These are phyloP conservation scores for Ianthella basta DNA, from an alignment of 37 sponge, comb jelly and placozoan species.

Conservation along the genomic window DNA sequence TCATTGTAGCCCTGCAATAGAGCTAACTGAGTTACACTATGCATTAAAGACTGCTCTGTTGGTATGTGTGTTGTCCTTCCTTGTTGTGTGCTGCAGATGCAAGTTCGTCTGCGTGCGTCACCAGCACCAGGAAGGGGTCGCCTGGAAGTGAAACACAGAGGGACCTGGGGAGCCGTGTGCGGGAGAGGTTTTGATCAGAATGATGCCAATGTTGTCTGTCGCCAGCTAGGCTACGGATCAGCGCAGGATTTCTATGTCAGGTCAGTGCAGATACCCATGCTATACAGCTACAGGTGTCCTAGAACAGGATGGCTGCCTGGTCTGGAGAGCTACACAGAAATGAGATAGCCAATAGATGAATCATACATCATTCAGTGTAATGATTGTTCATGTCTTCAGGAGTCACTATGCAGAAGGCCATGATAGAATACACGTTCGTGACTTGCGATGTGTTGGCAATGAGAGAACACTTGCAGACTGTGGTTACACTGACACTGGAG, in stretches of 20 bases:
- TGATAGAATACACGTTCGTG: background rate
- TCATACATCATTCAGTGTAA: too few relatives aligned
- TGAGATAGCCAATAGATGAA: too few relatives aligned
- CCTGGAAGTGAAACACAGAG: conserved; percentile 59
- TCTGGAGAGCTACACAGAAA: too few relatives aligned
- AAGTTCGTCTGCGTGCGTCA: conserved; percentile 44
- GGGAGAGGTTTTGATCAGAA: conserved; percentile 43
- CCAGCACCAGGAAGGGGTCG: conserved; percentile 67
- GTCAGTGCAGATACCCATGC: too few relatives aligned
- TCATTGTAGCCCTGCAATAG: too few relatives aligned
- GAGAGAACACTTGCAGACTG: background rate
- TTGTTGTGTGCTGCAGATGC: background rate
- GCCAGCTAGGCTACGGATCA: conserved; percentile 69
- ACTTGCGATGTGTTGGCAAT: conserved; percentile 4
- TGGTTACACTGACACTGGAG: background rate
- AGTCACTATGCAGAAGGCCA: conserved; percentile 30
- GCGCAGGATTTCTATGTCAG: conserved; percentile 12
- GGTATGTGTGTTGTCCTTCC: too few relatives aligned
- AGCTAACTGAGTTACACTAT: too few relatives aligned
- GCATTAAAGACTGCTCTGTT: too few relatives aligned
- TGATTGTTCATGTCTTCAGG: background rate
- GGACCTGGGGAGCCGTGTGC: conserved; percentile 77
- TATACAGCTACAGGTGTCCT: too few relatives aligned
- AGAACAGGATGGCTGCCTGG: too few relatives aligned
- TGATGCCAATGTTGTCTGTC: conserved; percentile 65